Conservation (phyloP, 2,113 vertebrate genomes). For the Rallus limicola region DNA sequence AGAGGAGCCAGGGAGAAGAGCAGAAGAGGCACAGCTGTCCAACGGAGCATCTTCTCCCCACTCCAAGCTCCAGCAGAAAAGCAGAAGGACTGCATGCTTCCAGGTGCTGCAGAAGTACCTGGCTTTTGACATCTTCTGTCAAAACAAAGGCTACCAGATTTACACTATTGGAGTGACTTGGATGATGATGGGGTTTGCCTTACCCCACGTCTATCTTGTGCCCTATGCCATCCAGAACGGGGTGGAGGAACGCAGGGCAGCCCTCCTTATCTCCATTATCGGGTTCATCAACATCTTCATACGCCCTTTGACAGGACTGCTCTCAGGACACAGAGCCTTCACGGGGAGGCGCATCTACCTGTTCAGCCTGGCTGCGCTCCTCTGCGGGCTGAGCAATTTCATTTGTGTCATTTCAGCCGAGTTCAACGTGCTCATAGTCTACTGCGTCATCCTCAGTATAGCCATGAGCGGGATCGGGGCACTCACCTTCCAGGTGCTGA, state of each 20-base stretch:
- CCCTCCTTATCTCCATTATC: slow-evolving; percentile 85
- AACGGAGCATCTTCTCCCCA: not conserved
- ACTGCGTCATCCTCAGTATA: slow-evolving; percentile 82
- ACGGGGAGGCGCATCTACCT: slow-evolving; percentile 83
- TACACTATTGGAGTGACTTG: slow-evolving; percentile 84
- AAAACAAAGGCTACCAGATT: slow-evolving; percentile 81
- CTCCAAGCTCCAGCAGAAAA: not conserved
- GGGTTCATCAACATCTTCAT: slow-evolving; percentile 90
- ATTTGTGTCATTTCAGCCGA: slow-evolving; percentile 79
- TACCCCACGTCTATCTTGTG: slow-evolving; percentile 89
- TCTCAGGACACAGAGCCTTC: slow-evolving; percentile 78
- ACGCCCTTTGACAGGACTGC: slow-evolving; percentile 81
- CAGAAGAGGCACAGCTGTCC: slow-evolving; percentile 7
- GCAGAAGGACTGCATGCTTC: slow-evolving; percentile 13
- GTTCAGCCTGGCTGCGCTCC: slow-evolving; percentile 77
- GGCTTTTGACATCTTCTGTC: slow-evolving; percentile 88
- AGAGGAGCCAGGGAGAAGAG: not conserved
- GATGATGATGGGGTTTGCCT: slow-evolving; percentile 87
- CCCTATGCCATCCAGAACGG: slow-evolving; percentile 82
- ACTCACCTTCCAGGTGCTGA: slow-evolving; percentile 89
- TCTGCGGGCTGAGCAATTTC: slow-evolving; percentile 89
- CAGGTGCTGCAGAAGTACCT: slow-evolving; percentile 77
- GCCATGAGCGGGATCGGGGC: slow-evolving; percentile 89
- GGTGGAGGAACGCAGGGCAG: slow-evolving; percentile 81
- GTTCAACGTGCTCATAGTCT: slow-evolving; percentile 81